Conservation (phyloP, 2,797 vertebrate genomes). For the Eidolon dupreanum region DNA sequence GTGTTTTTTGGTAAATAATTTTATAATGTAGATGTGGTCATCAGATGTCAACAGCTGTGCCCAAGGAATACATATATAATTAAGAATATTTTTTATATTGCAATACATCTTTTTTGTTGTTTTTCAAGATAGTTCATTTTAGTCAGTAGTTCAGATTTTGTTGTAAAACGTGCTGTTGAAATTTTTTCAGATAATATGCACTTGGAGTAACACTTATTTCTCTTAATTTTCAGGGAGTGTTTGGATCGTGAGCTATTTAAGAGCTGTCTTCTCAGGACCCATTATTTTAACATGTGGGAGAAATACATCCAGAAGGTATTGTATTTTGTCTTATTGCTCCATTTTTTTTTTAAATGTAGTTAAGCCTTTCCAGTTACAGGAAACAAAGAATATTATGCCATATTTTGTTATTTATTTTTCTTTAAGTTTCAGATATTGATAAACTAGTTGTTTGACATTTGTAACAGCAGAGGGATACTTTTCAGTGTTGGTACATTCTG, state of each 20-base stretch:
- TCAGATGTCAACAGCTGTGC: background rate
- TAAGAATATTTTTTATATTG: background rate
- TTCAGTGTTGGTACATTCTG: slow-evolving; percentile 40
- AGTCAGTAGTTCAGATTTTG: background rate
- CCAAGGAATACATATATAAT: background rate
- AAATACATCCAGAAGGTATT: slow-evolving; percentile 69
- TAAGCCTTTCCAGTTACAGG: background rate
- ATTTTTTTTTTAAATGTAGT: background rate
- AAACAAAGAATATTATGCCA: slow-evolving; percentile 22
- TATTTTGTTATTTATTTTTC: slow-evolving; percentile 36
- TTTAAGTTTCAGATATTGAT: background rate
- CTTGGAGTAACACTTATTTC: slow-evolving; percentile 57
- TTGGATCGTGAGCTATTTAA: slow-evolving; percentile 63
- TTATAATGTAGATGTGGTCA: background rate
- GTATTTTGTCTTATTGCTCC: slow-evolving; percentile 47
- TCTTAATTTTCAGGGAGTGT: slow-evolving; percentile 71
- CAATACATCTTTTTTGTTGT: background rate
- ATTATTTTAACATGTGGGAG: slow-evolving; percentile 51
- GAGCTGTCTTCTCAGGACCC: slow-evolving; percentile 49
- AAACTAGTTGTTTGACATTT: slow-evolving; percentile 1
- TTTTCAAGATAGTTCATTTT: slow-evolving; percentile 35
- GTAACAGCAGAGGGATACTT: background rate
- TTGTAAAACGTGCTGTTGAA: background rate
- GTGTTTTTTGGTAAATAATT: slow-evolving; percentile 20
- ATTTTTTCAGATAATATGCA: background rate